Conservation (phyloP, 2,113 vertebrate genomes). For the Pterocles gutturalis region DNA sequence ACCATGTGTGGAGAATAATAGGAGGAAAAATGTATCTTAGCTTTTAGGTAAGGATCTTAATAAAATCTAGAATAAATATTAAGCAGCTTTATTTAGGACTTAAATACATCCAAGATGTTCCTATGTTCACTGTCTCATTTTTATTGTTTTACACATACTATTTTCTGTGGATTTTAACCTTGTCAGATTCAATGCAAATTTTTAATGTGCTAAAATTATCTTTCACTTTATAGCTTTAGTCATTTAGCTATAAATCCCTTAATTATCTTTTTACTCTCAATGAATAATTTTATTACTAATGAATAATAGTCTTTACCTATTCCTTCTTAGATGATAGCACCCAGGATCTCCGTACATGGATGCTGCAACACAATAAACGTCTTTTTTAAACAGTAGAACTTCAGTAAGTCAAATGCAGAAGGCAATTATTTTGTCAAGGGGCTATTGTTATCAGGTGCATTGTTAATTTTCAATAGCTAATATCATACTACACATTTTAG, state of each 20-base stretch:
- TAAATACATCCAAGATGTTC: not conserved
- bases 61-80: not conserved
- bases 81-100: not conserved
- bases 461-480: conserved; percentile 8
- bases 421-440: conserved; percentile 22
- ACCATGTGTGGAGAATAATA: not conserved
- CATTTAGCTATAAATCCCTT: not conserved
- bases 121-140: not conserved
- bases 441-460: not conserved
- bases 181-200: not conserved
- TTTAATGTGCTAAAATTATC: not conserved
- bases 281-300: not conserved
- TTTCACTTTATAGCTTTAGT: not conserved
- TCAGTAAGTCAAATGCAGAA: not conserved
- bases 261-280: conserved; percentile 33
- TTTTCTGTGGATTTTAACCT: not conserved
- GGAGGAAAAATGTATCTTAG: not conserved
- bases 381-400: conserved; percentile 1
- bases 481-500: not conserved
- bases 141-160: not conserved
- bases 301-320: not conserved
- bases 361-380: not conserved
- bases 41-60: not conserved
- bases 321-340: not conserved
- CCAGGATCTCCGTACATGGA: not conserved